Conservation (phyloP, 2,797 vertebrate species). For the Loriculus beryllinus region DNA sequence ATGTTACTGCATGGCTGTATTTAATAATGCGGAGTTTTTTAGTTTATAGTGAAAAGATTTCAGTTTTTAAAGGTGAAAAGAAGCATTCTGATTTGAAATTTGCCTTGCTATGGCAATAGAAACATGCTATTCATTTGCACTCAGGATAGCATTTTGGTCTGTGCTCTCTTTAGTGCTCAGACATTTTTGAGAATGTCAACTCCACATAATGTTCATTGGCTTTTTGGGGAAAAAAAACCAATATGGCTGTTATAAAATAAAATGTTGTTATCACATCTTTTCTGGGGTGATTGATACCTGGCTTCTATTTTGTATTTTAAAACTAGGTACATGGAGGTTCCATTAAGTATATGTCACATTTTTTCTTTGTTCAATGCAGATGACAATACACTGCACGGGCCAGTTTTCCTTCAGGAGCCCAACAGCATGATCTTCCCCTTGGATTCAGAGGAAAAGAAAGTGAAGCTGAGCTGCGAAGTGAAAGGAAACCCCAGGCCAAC, state of each 20-base stretch:
- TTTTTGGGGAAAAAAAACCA: background rate
- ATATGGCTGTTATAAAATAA: background rate
- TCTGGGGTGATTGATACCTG: fast-evolving
- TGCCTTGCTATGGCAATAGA: fast-evolving
- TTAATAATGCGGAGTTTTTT: fast-evolving
- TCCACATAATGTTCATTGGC: fast-evolving
- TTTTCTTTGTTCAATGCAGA: conserved; percentile 73
- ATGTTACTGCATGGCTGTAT: fast-evolving
- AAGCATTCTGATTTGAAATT: fast-evolving
- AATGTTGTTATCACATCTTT: background rate
- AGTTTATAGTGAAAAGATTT: background rate
- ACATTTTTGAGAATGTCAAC: background rate
- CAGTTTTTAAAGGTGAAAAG: background rate
- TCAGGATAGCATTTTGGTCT: background rate
- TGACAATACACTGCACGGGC: conserved; percentile 83
- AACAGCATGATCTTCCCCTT: conserved; percentile 89
- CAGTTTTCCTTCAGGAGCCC: conserved; percentile 90
- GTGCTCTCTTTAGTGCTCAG: fast-evolving
- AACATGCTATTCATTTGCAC: background rate
- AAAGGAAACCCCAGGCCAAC: conserved; percentile 86
- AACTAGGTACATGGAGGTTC: fast-evolving
- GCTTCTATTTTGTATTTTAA: background rate
- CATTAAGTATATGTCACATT: background rate
- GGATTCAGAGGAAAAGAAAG: conserved; percentile 89
- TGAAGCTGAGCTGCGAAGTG: conserved; percentile 91